phyloP scores from a whole-genome alignment of 2,797 vertebrate species.

The Lacerta viridis region DNA sequence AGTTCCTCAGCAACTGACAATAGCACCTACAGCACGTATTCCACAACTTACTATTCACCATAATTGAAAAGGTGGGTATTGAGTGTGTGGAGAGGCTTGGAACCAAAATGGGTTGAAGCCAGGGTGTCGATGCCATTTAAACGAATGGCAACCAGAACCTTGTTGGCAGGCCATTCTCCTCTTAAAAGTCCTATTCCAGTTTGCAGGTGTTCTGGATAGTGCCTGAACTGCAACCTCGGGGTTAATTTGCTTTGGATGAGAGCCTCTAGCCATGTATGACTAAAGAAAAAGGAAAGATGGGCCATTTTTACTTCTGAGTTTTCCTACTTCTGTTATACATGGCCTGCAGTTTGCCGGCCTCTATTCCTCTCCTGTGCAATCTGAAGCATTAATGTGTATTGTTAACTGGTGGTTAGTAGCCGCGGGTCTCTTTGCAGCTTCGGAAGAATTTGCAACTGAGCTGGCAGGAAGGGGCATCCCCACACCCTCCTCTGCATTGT shows the following conservation, averaged over 20 bases:
- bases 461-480: constrained; percentile 36
- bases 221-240: background rate
- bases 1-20: background rate
- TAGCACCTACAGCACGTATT: background rate
- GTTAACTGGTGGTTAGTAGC: constrained; percentile 30
- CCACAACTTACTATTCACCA: background rate
- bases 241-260: constrained; percentile 5
- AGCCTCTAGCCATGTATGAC: constrained; percentile 2
- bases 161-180: constrained; percentile 23
- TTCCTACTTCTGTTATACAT: constrained; percentile 44
- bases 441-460: constrained; percentile 42
- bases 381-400: constrained; percentile 16
- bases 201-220: background rate
- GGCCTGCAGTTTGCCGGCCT: constrained; percentile 24
- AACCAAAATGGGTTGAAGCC: background rate
- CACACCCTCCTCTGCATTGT: constrained; percentile 8
- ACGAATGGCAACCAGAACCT: background rate
- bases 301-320: constrained; percentile 28
- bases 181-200: background rate
- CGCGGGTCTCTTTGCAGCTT: constrained; percentile 42
- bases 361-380: constrained; percentile 15
- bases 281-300: background rate
- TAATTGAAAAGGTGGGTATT: background rate
- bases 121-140: too few species aligned
- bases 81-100: background rate